Conservation (phyloP, 2,797 vertebrate species). For the Pampus argenteus region DNA sequence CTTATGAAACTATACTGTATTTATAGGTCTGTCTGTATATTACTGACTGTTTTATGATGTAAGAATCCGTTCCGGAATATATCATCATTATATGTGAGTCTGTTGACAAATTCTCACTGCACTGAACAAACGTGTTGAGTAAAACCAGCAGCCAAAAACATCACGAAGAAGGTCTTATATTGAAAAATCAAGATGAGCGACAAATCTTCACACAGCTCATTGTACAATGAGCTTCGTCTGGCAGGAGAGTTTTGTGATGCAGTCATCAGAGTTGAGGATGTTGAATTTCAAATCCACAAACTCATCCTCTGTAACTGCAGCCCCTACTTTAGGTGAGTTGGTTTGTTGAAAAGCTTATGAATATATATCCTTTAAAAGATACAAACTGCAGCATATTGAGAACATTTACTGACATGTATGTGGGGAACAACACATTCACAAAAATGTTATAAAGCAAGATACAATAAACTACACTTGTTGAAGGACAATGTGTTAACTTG, state of each 20-base stretch:
- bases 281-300: conserved; percentile 31
- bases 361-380: not conserved
- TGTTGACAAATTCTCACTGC: not conserved
- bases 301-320: conserved; percentile 49
- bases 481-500: no score
- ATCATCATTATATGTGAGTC: not conserved
- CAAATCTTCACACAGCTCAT: not conserved
- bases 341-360: not conserved
- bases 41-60: not conserved
- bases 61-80: not conserved
- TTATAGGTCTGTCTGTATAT: no score
- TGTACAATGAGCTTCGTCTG: conserved; percentile 43
- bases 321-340: conserved; percentile 42
- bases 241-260: conserved; percentile 38
- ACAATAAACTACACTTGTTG: no score
- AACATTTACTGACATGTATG: not conserved
- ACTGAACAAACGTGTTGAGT: not conserved
- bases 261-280: conserved; percentile 13
- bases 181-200: conserved; percentile 23
- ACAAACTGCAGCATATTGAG: not conserved
- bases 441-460: not conserved
- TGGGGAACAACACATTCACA: not conserved
- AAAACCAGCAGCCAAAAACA: not conserved
- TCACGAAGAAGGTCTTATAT: not conserved
- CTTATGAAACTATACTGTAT: not conserved